A percentile compares a stretch with the other conserved stretches of the same genome.
phyloP scores from a whole-genome alignment of 2,797 vertebrate species.

The Varecia variegata region DNA sequence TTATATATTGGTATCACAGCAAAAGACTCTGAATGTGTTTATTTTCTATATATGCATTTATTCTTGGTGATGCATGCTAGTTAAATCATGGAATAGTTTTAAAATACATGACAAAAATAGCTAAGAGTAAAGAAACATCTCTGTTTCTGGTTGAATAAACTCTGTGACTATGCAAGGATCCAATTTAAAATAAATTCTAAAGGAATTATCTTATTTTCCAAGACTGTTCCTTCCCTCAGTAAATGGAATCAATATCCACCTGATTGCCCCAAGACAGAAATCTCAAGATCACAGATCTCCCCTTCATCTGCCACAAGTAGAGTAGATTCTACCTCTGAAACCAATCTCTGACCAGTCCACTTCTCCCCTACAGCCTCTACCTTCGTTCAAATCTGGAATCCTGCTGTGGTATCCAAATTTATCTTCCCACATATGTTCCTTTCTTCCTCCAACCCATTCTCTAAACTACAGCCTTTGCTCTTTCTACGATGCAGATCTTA shows the following conservation, averaged over 20 bases:
- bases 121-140: constrained; percentile 17
- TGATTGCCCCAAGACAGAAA: not conserved
- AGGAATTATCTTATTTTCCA: not conserved
- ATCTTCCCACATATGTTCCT: not conserved
- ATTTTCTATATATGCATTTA: not conserved
- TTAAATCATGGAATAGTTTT: not conserved
- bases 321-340: not conserved
- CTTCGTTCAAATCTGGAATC: not conserved
- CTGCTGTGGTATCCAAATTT: not conserved
- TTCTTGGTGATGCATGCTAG: not conserved
- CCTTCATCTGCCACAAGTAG: not conserved
- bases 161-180: not conserved
- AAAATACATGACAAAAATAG: constrained; percentile 19
- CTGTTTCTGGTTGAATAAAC: not conserved
- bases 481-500: not conserved
- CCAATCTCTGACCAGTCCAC: not conserved
- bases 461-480: not conserved
- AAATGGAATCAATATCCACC: not conserved
- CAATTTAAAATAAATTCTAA: constrained; percentile 30
- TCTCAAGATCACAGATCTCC: not conserved
- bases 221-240: not conserved
- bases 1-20: not conserved
- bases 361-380: not conserved
- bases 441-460: not conserved
- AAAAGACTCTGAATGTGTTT: accelerated